Percentiles rank a stretch among this genome's conserved stretches.
phyloP scores from a whole-genome alignment of 2,888 invertebrate species.

The Papilio elwesi region DNA sequence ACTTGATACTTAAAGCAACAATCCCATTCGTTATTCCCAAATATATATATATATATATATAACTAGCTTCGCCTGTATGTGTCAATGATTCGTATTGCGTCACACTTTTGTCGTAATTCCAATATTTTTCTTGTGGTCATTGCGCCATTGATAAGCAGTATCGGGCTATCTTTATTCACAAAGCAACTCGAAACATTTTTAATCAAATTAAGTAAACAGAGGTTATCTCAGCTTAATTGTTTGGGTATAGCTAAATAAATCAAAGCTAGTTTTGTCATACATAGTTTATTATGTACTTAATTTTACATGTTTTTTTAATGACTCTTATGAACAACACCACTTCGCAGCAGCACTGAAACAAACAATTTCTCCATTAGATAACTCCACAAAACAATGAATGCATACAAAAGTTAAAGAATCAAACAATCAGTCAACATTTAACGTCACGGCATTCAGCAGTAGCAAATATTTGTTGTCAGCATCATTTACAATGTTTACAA shows the following conservation, averaged over 20 bases:
- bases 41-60: too few species aligned
- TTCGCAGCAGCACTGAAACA: slow-evolving; percentile 78
- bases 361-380: slow-evolving; percentile 46
- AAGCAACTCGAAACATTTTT: not conserved
- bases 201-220: slow-evolving; percentile 7
- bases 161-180: not conserved
- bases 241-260: slow-evolving; percentile 38
- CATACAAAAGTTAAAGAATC: not conserved
- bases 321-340: slow-evolving; percentile 78
- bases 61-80: too few species aligned
- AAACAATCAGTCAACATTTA: slow-evolving; percentile 59
- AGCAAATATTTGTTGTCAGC: slow-evolving; percentile 75
- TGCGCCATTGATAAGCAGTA: not conserved
- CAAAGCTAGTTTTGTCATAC: slow-evolving; percentile 60
- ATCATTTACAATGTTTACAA: slow-evolving; percentile 60
- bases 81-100: too few species aligned
- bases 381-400: not conserved
- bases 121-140: not conserved
- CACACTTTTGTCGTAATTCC: too few species aligned
- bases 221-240: slow-evolving; percentile 9
- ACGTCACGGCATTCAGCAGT: slow-evolving; percentile 82
- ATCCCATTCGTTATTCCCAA: too few species aligned
- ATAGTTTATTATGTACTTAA: slow-evolving; percentile 75
- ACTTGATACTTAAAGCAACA: too few species aligned
- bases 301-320: slow-evolving; percentile 73